Evolutionary conservation across 1,140 invertebrate genomes (phyloP).

Genomic region (Nephotettix cincticeps): DNA sequence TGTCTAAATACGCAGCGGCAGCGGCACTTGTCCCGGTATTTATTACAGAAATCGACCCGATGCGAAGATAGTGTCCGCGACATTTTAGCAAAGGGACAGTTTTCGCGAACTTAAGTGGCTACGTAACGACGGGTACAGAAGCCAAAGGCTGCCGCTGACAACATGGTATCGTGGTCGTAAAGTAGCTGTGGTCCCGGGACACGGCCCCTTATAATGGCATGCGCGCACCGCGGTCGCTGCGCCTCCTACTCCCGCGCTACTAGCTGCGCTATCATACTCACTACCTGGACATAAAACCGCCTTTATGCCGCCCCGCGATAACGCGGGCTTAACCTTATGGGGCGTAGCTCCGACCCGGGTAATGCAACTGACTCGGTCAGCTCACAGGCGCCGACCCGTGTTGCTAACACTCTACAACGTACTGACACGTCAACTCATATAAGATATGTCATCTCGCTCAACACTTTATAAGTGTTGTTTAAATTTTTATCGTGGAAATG

Average conservation of each 20-base stretch:
- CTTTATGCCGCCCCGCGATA: not conserved
- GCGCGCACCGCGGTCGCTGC: not conserved
- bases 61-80: not conserved
- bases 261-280: not conserved
- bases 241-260: not conserved
- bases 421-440: too few species aligned
- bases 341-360: too few species aligned
- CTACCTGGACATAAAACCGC: not conserved
- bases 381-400: too few species aligned
- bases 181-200: not conserved
- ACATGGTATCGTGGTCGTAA: not conserved
- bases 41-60: constrained; percentile 9
- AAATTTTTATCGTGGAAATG: too few species aligned
- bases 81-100: constrained; percentile 6
- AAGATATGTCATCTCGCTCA: too few species aligned
- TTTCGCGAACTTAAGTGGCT: constrained; percentile 11
- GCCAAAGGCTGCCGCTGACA: constrained; percentile 2
- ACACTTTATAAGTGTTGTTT: too few species aligned
- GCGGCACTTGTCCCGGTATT: not conserved
- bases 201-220: not conserved
- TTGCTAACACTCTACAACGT: too few species aligned
- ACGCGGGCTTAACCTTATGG: too few species aligned
- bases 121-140: not conserved
- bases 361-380: too few species aligned
- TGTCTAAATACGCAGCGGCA: constrained; percentile 11